These are phyloP conservation scores for Euproctis similis DNA, from an alignment of 2,888 invertebrate species.

Conservation along the genomic window DNA sequence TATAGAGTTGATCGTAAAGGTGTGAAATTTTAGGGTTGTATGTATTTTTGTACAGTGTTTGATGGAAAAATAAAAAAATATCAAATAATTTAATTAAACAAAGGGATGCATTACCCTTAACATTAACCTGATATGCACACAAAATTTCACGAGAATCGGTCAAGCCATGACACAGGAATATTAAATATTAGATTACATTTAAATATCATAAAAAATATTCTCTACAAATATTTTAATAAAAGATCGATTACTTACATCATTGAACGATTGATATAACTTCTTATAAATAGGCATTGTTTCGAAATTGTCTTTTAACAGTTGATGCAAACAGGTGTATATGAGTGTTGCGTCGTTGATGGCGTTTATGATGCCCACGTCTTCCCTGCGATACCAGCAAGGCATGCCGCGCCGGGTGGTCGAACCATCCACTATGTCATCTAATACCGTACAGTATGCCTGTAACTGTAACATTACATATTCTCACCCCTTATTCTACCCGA, in stretches of 20 bases:
- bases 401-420: slow-evolving; percentile 86
- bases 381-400: slow-evolving; percentile 89
- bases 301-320: slow-evolving; percentile 82
- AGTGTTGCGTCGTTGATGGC: slow-evolving; percentile 90
- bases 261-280: slow-evolving; percentile 83
- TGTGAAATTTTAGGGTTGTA: no score
- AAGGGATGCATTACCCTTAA: no score
- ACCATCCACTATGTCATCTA: slow-evolving; percentile 94
- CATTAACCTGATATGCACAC: no score
- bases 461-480: slow-evolving; percentile 75
- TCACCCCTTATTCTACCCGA: no score
- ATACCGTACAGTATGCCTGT: slow-evolving; percentile 87
- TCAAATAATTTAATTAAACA: no score
- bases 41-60: no score
- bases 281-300: slow-evolving; percentile 80
- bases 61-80: no score
- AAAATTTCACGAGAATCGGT: no score
- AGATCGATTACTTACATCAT: slow-evolving; percentile 78
- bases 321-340: slow-evolving; percentile 82
- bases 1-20: no score
- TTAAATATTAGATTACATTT: not conserved
- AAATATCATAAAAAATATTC: no score
- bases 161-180: no score
- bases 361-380: slow-evolving; percentile 76
- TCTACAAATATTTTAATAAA: no score